Base-by-base conservation (phyloP, 1,140 invertebrate species). In the Rhagoletis zephyria region DNA sequence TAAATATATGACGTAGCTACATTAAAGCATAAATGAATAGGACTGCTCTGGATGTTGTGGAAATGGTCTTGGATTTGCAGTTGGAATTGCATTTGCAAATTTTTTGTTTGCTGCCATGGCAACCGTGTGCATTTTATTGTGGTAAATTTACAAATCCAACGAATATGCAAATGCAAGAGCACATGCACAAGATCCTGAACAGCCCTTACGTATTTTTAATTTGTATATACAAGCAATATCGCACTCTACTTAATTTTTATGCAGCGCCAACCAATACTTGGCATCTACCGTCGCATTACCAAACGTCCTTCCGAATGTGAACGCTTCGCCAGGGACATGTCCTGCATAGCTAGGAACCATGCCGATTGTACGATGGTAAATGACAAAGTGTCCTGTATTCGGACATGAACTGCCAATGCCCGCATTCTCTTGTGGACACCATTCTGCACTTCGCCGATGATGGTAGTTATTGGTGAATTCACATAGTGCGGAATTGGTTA, bases 321-420 rank as follows among this genome's bases (percentile, higher is more conserved):
- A 95, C 3, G 94, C 93, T 85, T 94, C 94, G 65, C 96, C 96
- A 1, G 96, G 96, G 81, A 96, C 94, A 89, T 97, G 96, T 2
- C 96, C 96, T 4, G 94, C 94, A 91, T 97, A 97, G 90, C 95
- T 95, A 0, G 96, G 96, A 86, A 96, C 90, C 93, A 96, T 94
- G 12, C 96, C 95, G 61, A 95, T 94, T 87, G 96, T 94, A 87
- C 95, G 95, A 89, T 95, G 95, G 88, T 96, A 96, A 60, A 96
- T 95, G 90, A 95, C 93, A 42, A 93, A 93, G 12, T 94, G 89
- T 1, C 94, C 94, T 3, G 93, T 94, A 89, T 95, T 94, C 1
- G 94, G 93, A 61, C 93, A 92, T 59, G 91, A 90, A 16, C 89
- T 85, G 0, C 89, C 90, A 1, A 88, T 89, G 56, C 85, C 88